A percentile compares a stretch with the other conserved stretches of the same genome.
These are phyloP conservation scores for Percopsis omiscomaycus DNA, from an alignment of 2,797 vertebrate species.

Conservation along the genomic window DNA sequence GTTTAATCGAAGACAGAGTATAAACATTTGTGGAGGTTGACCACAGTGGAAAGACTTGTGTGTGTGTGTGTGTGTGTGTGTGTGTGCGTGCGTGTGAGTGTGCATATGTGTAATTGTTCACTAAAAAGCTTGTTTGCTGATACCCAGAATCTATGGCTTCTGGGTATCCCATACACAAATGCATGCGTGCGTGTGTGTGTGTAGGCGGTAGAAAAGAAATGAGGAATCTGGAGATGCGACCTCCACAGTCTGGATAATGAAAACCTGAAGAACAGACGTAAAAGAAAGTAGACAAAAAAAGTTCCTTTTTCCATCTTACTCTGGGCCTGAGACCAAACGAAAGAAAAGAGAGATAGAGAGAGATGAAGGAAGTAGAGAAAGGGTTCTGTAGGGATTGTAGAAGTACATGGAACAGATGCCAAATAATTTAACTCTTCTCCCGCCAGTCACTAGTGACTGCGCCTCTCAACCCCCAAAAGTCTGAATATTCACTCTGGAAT, in stretches of 20 bases:
- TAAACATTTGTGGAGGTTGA: not conserved
- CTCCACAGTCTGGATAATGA: conserved; percentile 22
- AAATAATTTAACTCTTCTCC: conserved; percentile 56
- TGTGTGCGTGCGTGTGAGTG: not conserved
- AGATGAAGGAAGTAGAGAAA: conserved; percentile 30
- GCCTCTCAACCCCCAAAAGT: no score
- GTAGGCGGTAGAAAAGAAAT: conserved; percentile 15
- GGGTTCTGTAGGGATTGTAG: conserved; percentile 60
- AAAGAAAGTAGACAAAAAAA: conserved; percentile 26
- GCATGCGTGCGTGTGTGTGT: not conserved
- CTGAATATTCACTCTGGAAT: no score
- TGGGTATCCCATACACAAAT: no score
- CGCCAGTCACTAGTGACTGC: conserved; percentile 14
- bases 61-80: conserved; percentile 9
- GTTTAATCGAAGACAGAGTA: not conserved
- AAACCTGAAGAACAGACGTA: conserved; percentile 20
- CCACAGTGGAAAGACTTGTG: conserved; percentile 5
- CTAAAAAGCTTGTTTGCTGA: not conserved
- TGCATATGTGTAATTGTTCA: no score
- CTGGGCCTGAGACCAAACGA: conserved; percentile 60
- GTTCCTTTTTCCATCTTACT: conserved; percentile 47
- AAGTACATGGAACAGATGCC: conserved; percentile 63
- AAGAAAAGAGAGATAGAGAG: conserved; percentile 4
- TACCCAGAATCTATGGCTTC: not conserved
- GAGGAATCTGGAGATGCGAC: conserved; percentile 28